Percentiles rank a stretch among this genome's conserved stretches.
Evolutionary conservation across 2,797 vertebrate species (phyloP).

Genomic region (Squalus acanthias): DNA sequence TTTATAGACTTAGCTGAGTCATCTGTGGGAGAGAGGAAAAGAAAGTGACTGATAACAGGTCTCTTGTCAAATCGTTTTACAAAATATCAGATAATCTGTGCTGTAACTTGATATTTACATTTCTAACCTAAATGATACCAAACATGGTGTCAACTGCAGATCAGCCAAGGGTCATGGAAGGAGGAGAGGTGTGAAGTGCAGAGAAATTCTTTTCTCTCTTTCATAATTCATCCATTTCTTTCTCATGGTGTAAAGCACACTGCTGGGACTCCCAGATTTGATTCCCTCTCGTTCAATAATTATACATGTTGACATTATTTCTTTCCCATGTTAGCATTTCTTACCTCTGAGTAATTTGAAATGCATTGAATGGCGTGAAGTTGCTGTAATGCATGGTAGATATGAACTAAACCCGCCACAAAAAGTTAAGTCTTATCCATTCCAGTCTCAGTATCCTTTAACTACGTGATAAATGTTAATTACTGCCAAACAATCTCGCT

Average conservation of each 20-base stretch:
- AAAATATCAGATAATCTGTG: neutral
- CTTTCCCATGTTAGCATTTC: neutral
- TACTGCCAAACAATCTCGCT: neutral
- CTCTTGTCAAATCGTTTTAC: neutral
- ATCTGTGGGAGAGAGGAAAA: neutral
- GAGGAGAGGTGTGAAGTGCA: neutral
- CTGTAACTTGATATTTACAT: neutral
- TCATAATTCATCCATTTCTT: neutral
- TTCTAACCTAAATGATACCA: neutral
- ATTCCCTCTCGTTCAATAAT: neutral
- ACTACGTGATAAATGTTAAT: neutral
- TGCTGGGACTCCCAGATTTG: neutral
- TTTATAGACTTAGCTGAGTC: neutral
- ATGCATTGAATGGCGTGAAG: neutral
- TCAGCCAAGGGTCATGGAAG: neutral
- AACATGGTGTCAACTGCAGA: neutral
- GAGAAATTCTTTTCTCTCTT: neutral
- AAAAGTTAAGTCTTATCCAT: neutral
- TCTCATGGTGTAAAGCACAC: neutral
- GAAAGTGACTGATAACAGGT: neutral
- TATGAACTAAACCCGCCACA: neutral
- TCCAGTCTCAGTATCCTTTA: neutral
- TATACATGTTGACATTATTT: neutral
- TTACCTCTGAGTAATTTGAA: neutral
- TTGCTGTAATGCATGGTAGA: neutral